Conservation (phyloP, 1,140 invertebrate species). For the Tetranychus cinnabarinus region DNA sequence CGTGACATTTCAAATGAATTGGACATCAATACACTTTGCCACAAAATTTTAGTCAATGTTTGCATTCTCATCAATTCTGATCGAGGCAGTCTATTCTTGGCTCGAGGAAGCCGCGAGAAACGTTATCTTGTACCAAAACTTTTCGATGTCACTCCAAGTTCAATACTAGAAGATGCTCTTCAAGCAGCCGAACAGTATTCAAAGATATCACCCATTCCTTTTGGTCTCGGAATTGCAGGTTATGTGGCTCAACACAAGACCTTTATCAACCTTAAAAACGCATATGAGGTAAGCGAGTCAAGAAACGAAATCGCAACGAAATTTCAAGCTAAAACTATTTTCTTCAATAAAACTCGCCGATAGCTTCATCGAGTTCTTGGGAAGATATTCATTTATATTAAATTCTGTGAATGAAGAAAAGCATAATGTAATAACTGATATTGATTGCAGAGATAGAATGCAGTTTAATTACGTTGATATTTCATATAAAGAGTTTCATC, state of each 20-base stretch:
- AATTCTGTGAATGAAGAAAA: no score
- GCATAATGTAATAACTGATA: no score
- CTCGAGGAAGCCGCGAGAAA: slow-evolving; percentile 43
- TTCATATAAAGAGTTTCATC: no score
- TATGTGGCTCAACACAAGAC: slow-evolving; percentile 63
- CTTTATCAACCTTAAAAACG: slow-evolving; percentile 69
- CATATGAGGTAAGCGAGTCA: slow-evolving; percentile 38
- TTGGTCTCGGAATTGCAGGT: slow-evolving; percentile 70
- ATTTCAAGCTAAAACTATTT: no score
- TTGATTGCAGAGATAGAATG: no score
- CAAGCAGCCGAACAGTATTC: slow-evolving; percentile 47
- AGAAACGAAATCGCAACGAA: no score
- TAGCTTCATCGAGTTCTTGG: no score
- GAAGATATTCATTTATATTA: no score
- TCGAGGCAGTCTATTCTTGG: slow-evolving; percentile 60
- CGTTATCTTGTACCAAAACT: slow-evolving; percentile 66
- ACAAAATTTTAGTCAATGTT: slow-evolving; percentile 80
- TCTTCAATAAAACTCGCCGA: no score
- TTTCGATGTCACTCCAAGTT: slow-evolving; percentile 69
- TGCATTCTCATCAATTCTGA: slow-evolving; percentile 61
- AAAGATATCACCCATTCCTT: slow-evolving; percentile 35
- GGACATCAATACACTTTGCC: slow-evolving; percentile 72
- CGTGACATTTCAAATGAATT: slow-evolving; percentile 74
- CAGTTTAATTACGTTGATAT: no score
- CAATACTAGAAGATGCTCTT: slow-evolving; percentile 51